These are phyloP conservation scores for Crambe crambe DNA, from an alignment of 37 sponge, comb jelly and placozoan species.

Conservation along the genomic window DNA sequence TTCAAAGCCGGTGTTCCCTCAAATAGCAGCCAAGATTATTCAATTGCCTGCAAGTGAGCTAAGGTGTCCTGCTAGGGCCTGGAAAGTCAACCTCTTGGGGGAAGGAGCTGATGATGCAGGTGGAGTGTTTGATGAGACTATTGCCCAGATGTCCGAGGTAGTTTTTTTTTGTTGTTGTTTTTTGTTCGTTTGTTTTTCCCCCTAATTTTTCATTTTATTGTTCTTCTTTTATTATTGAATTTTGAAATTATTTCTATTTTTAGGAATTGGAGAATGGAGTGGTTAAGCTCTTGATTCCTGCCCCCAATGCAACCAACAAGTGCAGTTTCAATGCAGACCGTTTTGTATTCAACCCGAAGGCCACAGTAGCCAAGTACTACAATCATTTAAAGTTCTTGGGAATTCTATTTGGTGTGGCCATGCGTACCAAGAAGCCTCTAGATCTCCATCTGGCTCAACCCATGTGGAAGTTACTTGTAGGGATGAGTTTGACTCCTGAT, in stretches of 20 bases:
- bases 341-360: slow-evolving; percentile 80
- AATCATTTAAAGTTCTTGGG: slow-evolving; percentile 84
- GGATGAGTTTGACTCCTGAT: slow-evolving; percentile 73
- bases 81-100: slow-evolving; percentile 88
- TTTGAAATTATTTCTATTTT: not conserved
- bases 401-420: slow-evolving; percentile 86
- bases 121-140: slow-evolving; percentile 94
- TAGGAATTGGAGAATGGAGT: slow-evolving; percentile 75
- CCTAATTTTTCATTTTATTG: not conserved
- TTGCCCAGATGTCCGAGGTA: slow-evolving; percentile 84
- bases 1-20: slow-evolving; percentile 61
- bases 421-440: slow-evolving; percentile 89
- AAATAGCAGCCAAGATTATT: slow-evolving; percentile 74
- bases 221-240: not conserved
- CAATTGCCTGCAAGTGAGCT: slow-evolving; percentile 51
- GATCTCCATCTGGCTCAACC: slow-evolving; percentile 83
- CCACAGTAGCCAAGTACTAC: slow-evolving; percentile 54
- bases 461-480: slow-evolving; percentile 86
- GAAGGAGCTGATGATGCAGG: slow-evolving; percentile 97
- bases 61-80: slow-evolving; percentile 70
- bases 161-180: not conserved
- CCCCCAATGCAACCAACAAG: slow-evolving; percentile 83
- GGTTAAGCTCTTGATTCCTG: slow-evolving; percentile 70
- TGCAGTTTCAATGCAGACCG: slow-evolving; percentile 84
- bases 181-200: not conserved